phyloP scores from a whole-genome alignment of 2,797 vertebrate genomes.

The Schizopygopsis malacanthus region DNA sequence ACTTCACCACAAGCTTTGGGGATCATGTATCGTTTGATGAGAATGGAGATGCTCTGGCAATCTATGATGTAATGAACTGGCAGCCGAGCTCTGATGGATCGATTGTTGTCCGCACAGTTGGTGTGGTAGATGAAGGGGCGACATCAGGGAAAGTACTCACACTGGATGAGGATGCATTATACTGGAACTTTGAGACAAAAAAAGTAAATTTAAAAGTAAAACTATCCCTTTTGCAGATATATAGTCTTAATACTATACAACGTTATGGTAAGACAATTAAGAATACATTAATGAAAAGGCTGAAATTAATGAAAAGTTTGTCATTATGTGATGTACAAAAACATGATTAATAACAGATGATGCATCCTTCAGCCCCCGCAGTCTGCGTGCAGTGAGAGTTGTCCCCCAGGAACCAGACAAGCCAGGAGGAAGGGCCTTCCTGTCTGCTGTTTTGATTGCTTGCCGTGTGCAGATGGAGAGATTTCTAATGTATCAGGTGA shows the following conservation, averaged over 20 bases:
- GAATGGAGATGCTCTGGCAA: background rate
- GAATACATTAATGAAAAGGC: too few species aligned
- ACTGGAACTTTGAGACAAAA: conserved; percentile 66
- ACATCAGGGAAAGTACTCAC: conserved; percentile 11
- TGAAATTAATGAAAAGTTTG: too few species aligned
- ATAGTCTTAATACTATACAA: background rate
- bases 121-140: conserved; percentile 65
- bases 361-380: too few species aligned
- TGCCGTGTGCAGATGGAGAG: conserved; percentile 62
- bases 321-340: too few species aligned
- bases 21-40: conserved; percentile 3
- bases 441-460: conserved; percentile 70
- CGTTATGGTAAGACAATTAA: background rate
- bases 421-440: conserved; percentile 53
- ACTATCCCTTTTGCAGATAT: background rate
- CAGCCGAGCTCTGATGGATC: background rate
- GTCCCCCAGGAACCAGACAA: conserved; percentile 38
- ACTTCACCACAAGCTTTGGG: conserved; percentile 2
- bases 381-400: too few species aligned
- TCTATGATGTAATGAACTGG: background rate
- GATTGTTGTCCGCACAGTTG: conserved; percentile 61
- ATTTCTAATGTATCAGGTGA: conserved; percentile 66
- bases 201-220: conserved; percentile 20
- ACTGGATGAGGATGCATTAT: background rate
- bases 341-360: too few species aligned